phyloP scores from a whole-genome alignment of 2,113 vertebrate genomes.

The Hemichromis elongatus region DNA sequence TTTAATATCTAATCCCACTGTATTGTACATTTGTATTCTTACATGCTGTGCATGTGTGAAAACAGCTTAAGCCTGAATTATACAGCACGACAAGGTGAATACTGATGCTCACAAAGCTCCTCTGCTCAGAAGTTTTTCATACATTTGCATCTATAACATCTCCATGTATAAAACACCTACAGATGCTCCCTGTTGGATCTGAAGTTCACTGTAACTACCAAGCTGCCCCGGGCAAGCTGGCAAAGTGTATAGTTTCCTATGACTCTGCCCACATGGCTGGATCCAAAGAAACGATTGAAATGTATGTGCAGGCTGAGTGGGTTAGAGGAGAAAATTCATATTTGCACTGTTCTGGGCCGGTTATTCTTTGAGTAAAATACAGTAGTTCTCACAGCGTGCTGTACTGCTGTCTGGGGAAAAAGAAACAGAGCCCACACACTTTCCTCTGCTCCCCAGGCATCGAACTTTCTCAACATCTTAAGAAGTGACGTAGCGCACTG shows the following conservation, averaged over 20 bases:
- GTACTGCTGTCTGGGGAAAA: neutral
- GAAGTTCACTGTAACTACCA: neutral
- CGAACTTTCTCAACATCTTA: neutral
- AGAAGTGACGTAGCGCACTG: neutral
- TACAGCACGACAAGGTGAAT: neutral
- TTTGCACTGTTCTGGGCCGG: constrained; percentile 24
- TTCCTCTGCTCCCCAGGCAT: neutral
- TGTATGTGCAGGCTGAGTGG: neutral
- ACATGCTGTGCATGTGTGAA: neutral
- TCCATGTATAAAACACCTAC: neutral
- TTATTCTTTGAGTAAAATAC: constrained; percentile 5
- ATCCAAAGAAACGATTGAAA: constrained; percentile 18
- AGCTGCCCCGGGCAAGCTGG: neutral
- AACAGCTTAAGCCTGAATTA: neutral
- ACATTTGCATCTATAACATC: constrained; percentile 19
- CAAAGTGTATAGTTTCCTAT: constrained; percentile 10
- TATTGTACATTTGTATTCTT: neutral
- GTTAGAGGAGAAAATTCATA: constrained; percentile 19
- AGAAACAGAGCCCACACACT: neutral
- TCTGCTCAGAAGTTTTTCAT: neutral
- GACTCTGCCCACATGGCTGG: constrained; percentile 31
- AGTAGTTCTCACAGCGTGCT: neutral
- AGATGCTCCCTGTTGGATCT: neutral
- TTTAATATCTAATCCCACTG: neutral
- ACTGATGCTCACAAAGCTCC: neutral